Conservation (phyloP, 2,113 vertebrate species). For the Aptenodytes forsteri region DNA sequence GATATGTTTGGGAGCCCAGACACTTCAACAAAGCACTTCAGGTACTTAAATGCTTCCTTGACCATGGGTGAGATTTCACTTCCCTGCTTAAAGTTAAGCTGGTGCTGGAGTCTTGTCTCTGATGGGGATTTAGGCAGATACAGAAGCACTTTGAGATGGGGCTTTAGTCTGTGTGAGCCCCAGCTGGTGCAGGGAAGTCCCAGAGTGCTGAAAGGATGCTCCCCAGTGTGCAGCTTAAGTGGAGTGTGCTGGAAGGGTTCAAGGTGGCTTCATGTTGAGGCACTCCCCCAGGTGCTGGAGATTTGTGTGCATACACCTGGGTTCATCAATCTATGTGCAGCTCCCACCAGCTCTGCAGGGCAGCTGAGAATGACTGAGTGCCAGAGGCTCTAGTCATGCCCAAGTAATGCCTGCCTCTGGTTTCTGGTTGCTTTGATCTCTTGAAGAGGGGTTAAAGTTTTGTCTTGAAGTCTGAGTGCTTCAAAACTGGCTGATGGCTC, state of each 20-base stretch:
- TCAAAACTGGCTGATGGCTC: neutral
- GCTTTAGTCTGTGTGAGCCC: neutral
- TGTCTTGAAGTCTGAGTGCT: neutral
- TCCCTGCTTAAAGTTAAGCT: neutral
- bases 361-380: neutral
- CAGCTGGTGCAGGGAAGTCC: neutral
- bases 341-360: neutral
- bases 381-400: neutral
- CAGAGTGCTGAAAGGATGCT: neutral
- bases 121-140: neutral
- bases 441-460: neutral
- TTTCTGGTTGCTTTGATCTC: neutral
- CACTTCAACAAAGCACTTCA: slow-evolving; percentile 19
- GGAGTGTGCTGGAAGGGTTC: neutral
- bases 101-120: neutral
- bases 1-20: neutral
- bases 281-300: neutral
- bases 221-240: neutral
- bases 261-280: neutral
- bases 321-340: neutral
- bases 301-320: neutral
- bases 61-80: neutral
- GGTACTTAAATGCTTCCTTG: neutral
- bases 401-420: neutral
- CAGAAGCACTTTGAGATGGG: neutral